Evolutionary conservation across 2,888 invertebrate genomes (phyloP), one percentile per base, ranked within the genome.

Genomic region (Myopa testacea): DNA sequence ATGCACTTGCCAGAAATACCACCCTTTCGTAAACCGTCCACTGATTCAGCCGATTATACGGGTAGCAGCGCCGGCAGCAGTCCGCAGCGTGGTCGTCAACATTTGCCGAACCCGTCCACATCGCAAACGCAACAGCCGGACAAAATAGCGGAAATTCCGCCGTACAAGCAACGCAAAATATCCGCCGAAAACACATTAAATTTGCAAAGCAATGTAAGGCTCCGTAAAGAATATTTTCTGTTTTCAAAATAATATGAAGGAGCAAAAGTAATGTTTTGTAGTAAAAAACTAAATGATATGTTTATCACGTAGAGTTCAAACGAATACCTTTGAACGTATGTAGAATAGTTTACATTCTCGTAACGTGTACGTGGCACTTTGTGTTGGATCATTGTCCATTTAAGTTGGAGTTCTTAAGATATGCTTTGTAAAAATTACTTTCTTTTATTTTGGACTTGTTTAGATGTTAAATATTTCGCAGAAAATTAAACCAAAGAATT

Each of bases 151-250:
- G 90, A 90, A 83, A 88, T 88, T 83, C 92, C 92, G 76, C 91
- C 92, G 37, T 92, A 90, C 85, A 90, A 89, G 83, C 90, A 91
- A 34, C 89, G 91, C 81, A 92, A 92, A 85, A 84, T 87, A 82
- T 91, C 92, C n/a, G 90, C 90, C 77, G 92, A 92, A 84, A 91
- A 91, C 88, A 86, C 88, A 70, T 85, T 87, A 75, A 87, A 88
- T 80, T 84, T 87, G 81, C 85, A 88, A 78, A 84, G 88, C 82
- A 88, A 86, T 84, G 89, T 89, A 87, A 89, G 88, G 81, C 79
- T 69, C 65, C 40, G 34, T 62, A 65, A 65, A 0, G 37, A 16
- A 6, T 8, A 45, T 45, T 45, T 45, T 10, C 45, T 45, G 10
- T 3, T 45, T 45, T 3, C 45, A 45, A 45, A 45, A n/a, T 19